Conservation (phyloP, 92 coral and sea anemone genomes). For the Epizoanthus stellaris region DNA sequence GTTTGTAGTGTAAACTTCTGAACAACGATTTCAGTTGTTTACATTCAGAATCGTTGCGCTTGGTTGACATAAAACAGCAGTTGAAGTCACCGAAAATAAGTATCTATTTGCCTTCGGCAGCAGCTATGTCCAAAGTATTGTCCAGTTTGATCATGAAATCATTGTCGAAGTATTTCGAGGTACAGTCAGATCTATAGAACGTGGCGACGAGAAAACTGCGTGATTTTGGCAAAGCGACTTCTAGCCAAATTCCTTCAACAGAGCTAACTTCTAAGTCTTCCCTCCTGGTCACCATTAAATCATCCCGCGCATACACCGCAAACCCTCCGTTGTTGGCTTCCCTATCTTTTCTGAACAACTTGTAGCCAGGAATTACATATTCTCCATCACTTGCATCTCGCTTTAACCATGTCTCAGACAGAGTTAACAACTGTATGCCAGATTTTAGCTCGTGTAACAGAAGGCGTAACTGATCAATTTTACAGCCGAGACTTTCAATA, state of each 20-base stretch:
- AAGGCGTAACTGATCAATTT: conserved; percentile 53
- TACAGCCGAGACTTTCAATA: conserved; percentile 32
- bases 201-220: conserved; percentile 55
- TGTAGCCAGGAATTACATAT: conserved; percentile 59
- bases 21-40: conserved; percentile 32
- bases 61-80: conserved; percentile 48
- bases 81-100: conserved; percentile 61
- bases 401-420: conserved; percentile 55
- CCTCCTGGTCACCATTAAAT: conserved; percentile 53
- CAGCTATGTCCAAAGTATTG: conserved; percentile 33
- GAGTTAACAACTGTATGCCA: conserved; percentile 40
- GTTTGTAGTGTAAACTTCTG: conserved; percentile 4
- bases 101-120: conserved; percentile 31
- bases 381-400: conserved; percentile 43
- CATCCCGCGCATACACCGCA: conserved; percentile 36
- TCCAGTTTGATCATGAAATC: conserved; percentile 58
- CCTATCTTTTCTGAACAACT: conserved; percentile 52
- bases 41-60: conserved; percentile 15
- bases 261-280: conserved; percentile 44
- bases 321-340: too few relatives aligned
- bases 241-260: conserved; percentile 72
- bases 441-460: conserved; percentile 2
- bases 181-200: conserved; percentile 60
- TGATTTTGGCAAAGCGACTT: conserved; percentile 64
- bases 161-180: conserved; percentile 58